These are phyloP conservation scores for Pterostichus niger DNA, from an alignment of 2,888 invertebrate species.

Conservation along the genomic window DNA sequence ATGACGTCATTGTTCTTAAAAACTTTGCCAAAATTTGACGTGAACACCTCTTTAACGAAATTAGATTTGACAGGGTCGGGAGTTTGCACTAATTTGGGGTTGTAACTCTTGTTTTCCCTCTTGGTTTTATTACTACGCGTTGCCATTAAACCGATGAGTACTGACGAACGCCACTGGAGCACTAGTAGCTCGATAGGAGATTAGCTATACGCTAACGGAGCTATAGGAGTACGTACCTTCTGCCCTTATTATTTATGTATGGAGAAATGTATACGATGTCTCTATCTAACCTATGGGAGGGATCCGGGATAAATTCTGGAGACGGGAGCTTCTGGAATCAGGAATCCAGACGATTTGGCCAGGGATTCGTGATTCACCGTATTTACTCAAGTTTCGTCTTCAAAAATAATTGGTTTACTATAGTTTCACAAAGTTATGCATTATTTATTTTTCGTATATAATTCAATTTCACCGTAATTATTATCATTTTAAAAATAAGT, in stretches of 20 bases:
- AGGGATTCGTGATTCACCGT: neutral
- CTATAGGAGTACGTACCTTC: neutral
- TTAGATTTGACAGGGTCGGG: conserved; percentile 52
- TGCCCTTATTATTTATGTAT: conserved; percentile 56
- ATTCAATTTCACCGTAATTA: no score
- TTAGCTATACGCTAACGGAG: conserved; percentile 5
- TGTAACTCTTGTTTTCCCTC: conserved; percentile 49
- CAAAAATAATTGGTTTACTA: conserved; percentile 20
- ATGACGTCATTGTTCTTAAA: conserved; percentile 38
- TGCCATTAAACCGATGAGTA: conserved; percentile 35
- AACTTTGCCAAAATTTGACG: conserved; percentile 48
- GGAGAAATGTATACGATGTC: conserved; percentile 33
- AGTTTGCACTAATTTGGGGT: conserved; percentile 19
- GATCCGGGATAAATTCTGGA: no score
- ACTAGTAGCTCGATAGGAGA: neutral
- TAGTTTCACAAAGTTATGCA: conserved; percentile 10
- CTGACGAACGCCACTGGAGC: conserved; percentile 50
- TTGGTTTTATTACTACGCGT: conserved; percentile 51
- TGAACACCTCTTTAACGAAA: conserved; percentile 63
- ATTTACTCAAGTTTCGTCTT: conserved; percentile 1
- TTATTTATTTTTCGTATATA: neutral
- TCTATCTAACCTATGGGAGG: neutral
- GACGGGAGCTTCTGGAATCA: neutral
- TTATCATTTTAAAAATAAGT: no score
- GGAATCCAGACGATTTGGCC: conserved; percentile 21